Conservation (phyloP, 1,140 invertebrate genomes). For the Elymnias hypermnestra region DNA sequence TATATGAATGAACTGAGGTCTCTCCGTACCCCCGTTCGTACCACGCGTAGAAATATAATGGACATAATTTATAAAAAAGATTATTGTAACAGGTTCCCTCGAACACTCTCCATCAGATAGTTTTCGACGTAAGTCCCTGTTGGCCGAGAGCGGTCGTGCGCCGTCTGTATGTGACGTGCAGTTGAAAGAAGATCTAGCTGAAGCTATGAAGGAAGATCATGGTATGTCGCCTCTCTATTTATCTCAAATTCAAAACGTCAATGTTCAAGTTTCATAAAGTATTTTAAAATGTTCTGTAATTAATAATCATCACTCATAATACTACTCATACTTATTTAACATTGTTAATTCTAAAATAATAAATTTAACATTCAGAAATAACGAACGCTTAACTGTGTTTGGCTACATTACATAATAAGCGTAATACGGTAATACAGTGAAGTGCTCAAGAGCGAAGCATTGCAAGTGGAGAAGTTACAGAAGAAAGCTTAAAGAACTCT, state of each 20-base stretch:
- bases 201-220: slow-evolving; percentile 90
- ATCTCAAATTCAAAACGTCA: neutral
- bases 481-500: slow-evolving; percentile 45
- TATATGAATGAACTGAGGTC: no score
- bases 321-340: neutral
- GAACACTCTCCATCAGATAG: slow-evolving; percentile 93
- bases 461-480: slow-evolving; percentile 37
- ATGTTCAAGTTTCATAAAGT: neutral
- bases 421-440: slow-evolving; percentile 23
- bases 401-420: slow-evolving; percentile 6
- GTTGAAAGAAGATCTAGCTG: slow-evolving; percentile 92
- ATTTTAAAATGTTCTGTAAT: neutral
- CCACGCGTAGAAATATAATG: no score
- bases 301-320: no score
- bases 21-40: no score
- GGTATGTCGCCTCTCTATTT: slow-evolving; percentile 44
- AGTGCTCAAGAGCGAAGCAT: slow-evolving; percentile 40
- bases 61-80: no score
- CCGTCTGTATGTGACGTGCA: slow-evolving; percentile 81
- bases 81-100: slow-evolving; percentile 90
- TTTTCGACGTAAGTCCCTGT: slow-evolving; percentile 80
- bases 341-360: neutral
- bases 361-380: neutral
- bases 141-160: slow-evolving; percentile 72
- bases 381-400: neutral